A percentile compares a stretch with the other conserved stretches of the same genome.
phyloP scores from a whole-genome alignment of 1,140 invertebrate species.

The Heliconius eleuchia region DNA sequence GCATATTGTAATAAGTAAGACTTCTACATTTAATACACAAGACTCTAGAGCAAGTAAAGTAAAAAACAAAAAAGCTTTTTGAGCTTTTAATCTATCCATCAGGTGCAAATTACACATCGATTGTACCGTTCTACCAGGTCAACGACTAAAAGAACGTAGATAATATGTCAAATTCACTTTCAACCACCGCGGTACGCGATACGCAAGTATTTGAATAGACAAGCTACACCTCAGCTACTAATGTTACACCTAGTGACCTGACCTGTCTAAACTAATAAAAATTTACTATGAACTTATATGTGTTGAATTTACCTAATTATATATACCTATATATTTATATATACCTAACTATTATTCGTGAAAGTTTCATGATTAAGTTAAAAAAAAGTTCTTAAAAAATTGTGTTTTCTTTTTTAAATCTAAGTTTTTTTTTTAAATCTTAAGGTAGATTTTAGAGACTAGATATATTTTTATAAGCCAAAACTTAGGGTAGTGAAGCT shows the following conservation, averaged over 20 bases:
- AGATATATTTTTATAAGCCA: no score
- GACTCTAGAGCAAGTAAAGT: no score
- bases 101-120: not conserved
- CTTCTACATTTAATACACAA: no score
- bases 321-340: not conserved
- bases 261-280: slow-evolving; percentile 21
- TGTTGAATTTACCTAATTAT: not conserved
- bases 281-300: not conserved
- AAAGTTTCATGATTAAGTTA: not conserved
- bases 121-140: not conserved
- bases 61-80: no score
- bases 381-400: no score
- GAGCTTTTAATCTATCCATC: no score
- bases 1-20: no score
- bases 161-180: slow-evolving; percentile 13
- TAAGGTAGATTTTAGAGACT: no score
- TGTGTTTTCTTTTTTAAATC: no score
- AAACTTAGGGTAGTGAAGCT: no score
- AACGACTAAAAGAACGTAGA: not conserved
- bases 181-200: not conserved
- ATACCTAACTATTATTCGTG: not conserved
- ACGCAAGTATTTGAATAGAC: slow-evolving; percentile 21
- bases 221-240: slow-evolving; percentile 28
- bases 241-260: slow-evolving; percentile 32
- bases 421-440: no score